Percentiles rank a stretch among this genome's conserved stretches.
phyloP scores from a whole-genome alignment of 1,140 invertebrate genomes.

The Papilio aristodemus region DNA sequence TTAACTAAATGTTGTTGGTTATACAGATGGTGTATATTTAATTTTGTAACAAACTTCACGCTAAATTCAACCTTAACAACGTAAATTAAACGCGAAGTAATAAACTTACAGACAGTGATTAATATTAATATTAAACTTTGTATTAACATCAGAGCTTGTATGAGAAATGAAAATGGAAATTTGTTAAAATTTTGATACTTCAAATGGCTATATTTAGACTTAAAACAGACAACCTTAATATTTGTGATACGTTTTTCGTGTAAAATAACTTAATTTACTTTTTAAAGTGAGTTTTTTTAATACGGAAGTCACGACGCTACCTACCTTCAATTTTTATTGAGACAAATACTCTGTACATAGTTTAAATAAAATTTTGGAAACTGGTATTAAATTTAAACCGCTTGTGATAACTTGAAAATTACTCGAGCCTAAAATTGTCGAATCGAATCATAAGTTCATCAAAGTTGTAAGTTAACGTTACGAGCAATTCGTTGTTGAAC shows the following conservation, averaged over 20 bases:
- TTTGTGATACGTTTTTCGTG: too few relatives aligned
- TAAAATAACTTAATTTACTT: too few relatives aligned
- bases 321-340: too few relatives aligned
- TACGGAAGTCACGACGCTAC: too few relatives aligned
- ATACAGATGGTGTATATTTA: too few relatives aligned
- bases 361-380: too few relatives aligned
- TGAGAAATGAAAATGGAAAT: not conserved
- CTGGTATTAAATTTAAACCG: not conserved
- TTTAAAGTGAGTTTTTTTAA: too few relatives aligned
- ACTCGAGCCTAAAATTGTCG: slow-evolving; percentile 21
- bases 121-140: slow-evolving; percentile 17
- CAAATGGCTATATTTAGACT: too few relatives aligned
- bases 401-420: slow-evolving; percentile 2
- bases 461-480: slow-evolving; percentile 13
- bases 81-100: slow-evolving; percentile 13
- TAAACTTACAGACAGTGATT: slow-evolving; percentile 5
- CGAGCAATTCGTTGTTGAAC: slow-evolving; percentile 8
- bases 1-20: not conserved
- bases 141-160: not conserved
- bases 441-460: slow-evolving; percentile 9
- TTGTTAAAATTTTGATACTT: not conserved
- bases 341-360: too few relatives aligned
- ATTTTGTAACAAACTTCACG: slow-evolving; percentile 1
- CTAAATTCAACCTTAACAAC: not conserved
- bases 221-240: too few relatives aligned